phyloP scores from a whole-genome alignment of 1,140 invertebrate species.

The Hyphantria cunea region DNA sequence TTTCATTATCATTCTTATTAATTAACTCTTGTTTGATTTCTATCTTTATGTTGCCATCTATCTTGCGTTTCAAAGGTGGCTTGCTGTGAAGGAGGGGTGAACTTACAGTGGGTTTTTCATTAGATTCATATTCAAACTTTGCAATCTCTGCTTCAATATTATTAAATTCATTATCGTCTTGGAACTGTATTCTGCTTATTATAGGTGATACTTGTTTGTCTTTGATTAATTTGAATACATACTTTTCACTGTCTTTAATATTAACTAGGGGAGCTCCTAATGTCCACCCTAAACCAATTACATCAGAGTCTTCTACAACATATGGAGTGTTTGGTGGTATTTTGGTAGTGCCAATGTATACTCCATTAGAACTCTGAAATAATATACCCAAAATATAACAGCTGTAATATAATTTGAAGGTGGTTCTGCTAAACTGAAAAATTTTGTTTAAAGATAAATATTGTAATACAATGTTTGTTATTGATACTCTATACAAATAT shows the following conservation, averaged over 20 bases:
- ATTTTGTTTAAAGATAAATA: too few relatives aligned
- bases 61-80: constrained; percentile 26
- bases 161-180: constrained; percentile 53
- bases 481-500: too few relatives aligned
- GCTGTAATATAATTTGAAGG: not conserved
- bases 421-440: too few relatives aligned
- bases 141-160: constrained; percentile 42
- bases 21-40: constrained; percentile 3
- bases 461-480: too few relatives aligned
- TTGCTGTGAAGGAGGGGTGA: constrained; percentile 3
- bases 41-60: constrained; percentile 16
- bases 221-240: constrained; percentile 62
- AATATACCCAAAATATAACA: constrained; percentile 36
- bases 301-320: constrained; percentile 48
- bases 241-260: constrained; percentile 63
- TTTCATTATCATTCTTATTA: constrained; percentile 3
- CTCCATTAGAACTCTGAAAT: constrained; percentile 72
- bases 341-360: constrained; percentile 62
- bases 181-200: constrained; percentile 49
- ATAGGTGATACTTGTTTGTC: constrained; percentile 36
- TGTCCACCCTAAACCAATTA: constrained; percentile 69
- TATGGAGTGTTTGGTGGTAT: constrained; percentile 57
- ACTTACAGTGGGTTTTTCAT: constrained; percentile 4
- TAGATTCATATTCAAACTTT: constrained; percentile 5
- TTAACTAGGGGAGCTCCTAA: constrained; percentile 43